phyloP scores from a whole-genome alignment of 2,797 vertebrate species.

The Hemitrygon akajei region DNA sequence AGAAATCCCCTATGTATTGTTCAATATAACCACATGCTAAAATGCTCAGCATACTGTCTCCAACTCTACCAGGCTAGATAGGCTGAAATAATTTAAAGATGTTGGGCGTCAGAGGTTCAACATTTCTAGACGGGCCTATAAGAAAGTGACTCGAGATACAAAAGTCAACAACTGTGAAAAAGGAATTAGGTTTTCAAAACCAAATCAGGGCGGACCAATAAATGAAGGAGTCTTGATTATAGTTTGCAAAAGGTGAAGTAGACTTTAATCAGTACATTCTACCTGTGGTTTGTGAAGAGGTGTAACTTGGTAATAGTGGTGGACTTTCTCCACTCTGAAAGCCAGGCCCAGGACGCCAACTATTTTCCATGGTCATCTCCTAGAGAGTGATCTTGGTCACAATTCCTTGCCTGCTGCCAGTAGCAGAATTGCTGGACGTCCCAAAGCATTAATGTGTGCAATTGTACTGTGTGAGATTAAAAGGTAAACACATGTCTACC shows the following conservation, averaged over 20 bases:
- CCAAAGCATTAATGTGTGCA: not conserved
- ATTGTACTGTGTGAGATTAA: not conserved
- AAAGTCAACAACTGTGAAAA: not conserved
- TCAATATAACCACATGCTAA: not conserved
- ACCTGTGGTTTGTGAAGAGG: slow-evolving; percentile 2
- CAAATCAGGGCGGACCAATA: not conserved
- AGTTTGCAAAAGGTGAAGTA: not conserved
- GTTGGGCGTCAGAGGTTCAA: too few species aligned
- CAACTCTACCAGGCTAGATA: not conserved
- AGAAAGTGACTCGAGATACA: not conserved
- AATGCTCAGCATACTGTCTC: not conserved
- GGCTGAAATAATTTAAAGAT: not conserved
- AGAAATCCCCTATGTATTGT: slow-evolving; percentile 1
- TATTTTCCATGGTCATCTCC: too few species aligned
- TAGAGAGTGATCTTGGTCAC: too few species aligned
- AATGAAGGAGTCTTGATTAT: not conserved
- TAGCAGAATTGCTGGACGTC: not conserved
- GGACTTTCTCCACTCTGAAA: not conserved
- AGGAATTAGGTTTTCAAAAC: not conserved
- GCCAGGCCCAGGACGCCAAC: not conserved
- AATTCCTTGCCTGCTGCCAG: too few species aligned
- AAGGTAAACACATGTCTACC: not conserved
- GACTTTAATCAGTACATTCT: not conserved
- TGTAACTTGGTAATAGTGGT: not conserved
- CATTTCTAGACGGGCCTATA: not conserved